Conservation (phyloP, 1,140 invertebrate species). For the Penaeus chinensis region DNA sequence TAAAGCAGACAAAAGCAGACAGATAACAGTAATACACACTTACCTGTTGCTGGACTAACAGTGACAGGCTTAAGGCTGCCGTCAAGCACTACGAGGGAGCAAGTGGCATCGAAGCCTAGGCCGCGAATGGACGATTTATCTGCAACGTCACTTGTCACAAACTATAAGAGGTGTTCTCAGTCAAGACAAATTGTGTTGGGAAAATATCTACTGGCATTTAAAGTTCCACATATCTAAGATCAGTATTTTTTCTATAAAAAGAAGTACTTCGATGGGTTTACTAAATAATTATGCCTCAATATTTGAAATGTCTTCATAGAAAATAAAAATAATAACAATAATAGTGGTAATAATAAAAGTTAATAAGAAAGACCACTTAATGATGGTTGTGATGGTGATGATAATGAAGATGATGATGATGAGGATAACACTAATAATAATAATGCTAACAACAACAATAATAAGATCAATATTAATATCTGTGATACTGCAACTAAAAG, state of each 20-base stretch:
- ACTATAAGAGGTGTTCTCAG: conserved; percentile 64
- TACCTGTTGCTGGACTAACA: conserved; percentile 78
- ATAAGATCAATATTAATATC: background rate
- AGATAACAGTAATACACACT: background rate
- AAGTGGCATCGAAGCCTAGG: conserved; percentile 96
- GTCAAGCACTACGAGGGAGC: conserved; percentile 88
- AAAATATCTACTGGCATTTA: background rate
- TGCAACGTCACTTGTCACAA: conserved; percentile 73
- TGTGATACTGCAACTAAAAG: conserved; percentile 1
- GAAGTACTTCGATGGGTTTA: background rate
- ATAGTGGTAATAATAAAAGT: too few relatives aligned
- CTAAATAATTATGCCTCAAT: background rate
- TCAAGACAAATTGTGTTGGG: background rate
- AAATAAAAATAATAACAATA: too few relatives aligned
- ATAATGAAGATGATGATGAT: background rate
- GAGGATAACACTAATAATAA: background rate
- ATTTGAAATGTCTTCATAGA: too few relatives aligned
- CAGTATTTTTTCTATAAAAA: background rate
- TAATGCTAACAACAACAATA: background rate
- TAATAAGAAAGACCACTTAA: too few relatives aligned
- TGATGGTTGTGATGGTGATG: too few relatives aligned
- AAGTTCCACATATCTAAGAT: background rate
- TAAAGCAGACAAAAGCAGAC: background rate
- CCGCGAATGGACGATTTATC: conserved; percentile 78
- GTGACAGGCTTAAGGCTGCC: conserved; percentile 78